Conservation (phyloP, 2,797 vertebrate species). For the Pseudochirops corinnae region DNA sequence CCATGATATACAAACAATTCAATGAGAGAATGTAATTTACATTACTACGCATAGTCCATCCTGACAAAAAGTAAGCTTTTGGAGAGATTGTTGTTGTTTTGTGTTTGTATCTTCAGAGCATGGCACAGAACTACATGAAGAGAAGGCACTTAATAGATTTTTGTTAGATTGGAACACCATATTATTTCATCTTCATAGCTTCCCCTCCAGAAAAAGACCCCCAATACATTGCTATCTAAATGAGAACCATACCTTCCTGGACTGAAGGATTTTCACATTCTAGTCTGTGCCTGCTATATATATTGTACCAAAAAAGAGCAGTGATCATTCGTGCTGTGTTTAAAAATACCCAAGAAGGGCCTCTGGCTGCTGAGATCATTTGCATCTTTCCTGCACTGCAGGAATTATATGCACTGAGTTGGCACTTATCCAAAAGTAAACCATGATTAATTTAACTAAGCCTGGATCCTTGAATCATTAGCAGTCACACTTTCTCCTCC, state of each 20-base stretch:
- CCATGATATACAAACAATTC: not conserved
- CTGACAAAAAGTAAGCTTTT: not conserved
- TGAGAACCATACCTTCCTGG: not conserved
- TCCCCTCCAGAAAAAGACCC: not conserved
- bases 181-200: not conserved
- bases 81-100: not conserved
- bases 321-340: constrained; percentile 8
- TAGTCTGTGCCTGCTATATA: not conserved
- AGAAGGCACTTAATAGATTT: not conserved
- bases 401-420: not conserved
- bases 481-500: not conserved
- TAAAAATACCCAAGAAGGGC: constrained; percentile 3
- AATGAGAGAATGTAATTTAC: not conserved
- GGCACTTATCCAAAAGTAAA: not conserved
- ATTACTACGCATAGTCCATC: not conserved
- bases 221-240: not conserved
- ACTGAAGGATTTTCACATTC: not conserved
- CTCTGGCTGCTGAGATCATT: constrained; percentile 6
- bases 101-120: not conserved
- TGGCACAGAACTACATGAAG: not conserved
- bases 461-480: constrained; percentile 27
- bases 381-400: constrained; percentile 17
- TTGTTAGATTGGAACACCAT: not conserved
- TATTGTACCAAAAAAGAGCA: constrained; percentile 17
- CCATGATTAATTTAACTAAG: not conserved